A percentile compares a stretch with the other conserved stretches of the same genome.
phyloP scores from a whole-genome alignment of 1,140 invertebrate genomes.

The Drepana arcuata region DNA sequence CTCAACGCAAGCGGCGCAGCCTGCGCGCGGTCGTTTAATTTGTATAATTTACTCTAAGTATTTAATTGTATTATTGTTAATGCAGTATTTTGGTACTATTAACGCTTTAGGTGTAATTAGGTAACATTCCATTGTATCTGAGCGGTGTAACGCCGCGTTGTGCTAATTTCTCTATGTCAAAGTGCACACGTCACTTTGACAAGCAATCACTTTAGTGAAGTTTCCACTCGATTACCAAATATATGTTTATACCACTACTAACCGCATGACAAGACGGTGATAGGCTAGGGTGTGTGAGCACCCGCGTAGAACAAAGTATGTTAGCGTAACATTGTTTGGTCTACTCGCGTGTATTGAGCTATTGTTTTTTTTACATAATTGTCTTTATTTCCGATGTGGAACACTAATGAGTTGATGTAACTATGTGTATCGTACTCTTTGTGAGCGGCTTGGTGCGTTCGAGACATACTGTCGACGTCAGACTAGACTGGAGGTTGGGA shows the following conservation, averaged over 20 bases:
- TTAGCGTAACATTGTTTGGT: conserved; percentile 33
- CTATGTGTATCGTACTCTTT: conserved; percentile 22
- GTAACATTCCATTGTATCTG: conserved; percentile 56
- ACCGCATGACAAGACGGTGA: conserved; percentile 48
- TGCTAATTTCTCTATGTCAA: too few species aligned
- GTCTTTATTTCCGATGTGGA: not conserved
- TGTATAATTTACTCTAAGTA: too few species aligned
- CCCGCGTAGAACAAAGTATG: conserved; percentile 37
- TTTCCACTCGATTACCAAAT: conserved; percentile 33
- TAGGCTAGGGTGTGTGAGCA: too few species aligned
- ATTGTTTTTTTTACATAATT: conserved; percentile 22
- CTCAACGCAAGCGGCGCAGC: conserved; percentile 13
- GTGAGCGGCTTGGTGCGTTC: conserved; percentile 39
- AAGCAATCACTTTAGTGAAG: too few species aligned
- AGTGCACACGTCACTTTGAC: too few species aligned
- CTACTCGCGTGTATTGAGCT: conserved; percentile 18
- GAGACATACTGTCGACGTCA: conserved; percentile 50
- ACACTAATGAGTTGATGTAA: conserved; percentile 6
- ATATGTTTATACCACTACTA: conserved; percentile 38
- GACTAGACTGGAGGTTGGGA: conserved; percentile 57
- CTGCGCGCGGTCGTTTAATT: conserved; percentile 27
- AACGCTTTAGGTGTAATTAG: conserved; percentile 46
- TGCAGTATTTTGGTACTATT: conserved; percentile 55
- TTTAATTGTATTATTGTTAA: too few species aligned
- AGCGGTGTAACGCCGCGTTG: conserved; percentile 11